Evolutionary conservation across 2,113 vertebrate genomes (phyloP), one percentile per base, ranked within the genome.

Genomic region (Agapornis roseicollis): DNA sequence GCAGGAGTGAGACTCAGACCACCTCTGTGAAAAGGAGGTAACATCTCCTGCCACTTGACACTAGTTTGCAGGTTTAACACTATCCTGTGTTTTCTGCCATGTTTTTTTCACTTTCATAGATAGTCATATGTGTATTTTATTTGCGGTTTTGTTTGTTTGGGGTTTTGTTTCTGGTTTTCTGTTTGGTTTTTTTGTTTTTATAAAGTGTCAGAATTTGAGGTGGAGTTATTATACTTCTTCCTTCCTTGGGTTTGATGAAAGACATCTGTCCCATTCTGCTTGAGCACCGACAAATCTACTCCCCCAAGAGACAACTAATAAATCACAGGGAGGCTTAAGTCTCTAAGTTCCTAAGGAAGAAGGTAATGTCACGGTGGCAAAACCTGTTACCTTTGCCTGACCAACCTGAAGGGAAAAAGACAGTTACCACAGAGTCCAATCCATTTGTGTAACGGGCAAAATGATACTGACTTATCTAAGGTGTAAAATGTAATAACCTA

Each of bases 101-200:
- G 15, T 17, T 27, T 61, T 89, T 70, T 73, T 8, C 46, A 35
- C 3, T 52, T 88, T 52, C 35, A 31, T n/a, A 65, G 73, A 55
- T 50, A 83, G 17, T 70, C 12, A 17, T 17, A 19, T 10, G 6
- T 24, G 4, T 58, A 27, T 85, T 92, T 76, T 52, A 61, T 35
- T 46, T 70, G 31, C 19, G 44, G 15, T n/a, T n/a, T n/a, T n/a
- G n/a, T n/a, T n/a, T n/a, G n/a, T n/a, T n/a, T n/a, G n/a, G n/a
- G n/a, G n/a, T n/a, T n/a, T n/a, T n/a, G n/a, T n/a, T n/a, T n/a
- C n/a, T n/a, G n/a, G n/a, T n/a, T n/a, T n/a, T n/a, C n/a, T n/a
- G n/a, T n/a, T n/a, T n/a, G 22, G n/a, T 8, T 46, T 46, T 1
- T 2, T 2, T 0, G 2, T 29, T 58, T 77, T 37, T 9, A 19